These are phyloP conservation scores for Paracanthobrama guichenoti DNA, from an alignment of 2,113 vertebrate genomes.

Conservation along the genomic window DNA sequence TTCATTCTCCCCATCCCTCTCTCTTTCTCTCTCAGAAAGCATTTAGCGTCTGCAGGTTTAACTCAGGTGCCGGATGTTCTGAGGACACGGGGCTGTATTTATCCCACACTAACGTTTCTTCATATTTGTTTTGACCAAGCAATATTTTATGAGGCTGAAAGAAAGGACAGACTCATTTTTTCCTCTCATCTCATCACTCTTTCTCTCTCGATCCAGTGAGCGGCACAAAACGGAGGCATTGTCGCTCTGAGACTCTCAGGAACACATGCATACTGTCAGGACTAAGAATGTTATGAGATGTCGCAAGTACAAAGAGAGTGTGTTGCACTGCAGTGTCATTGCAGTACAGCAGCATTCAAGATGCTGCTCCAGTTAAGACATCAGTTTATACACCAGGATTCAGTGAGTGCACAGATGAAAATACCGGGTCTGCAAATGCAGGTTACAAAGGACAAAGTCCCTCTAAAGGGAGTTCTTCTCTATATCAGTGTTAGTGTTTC, in stretches of 20 bases:
- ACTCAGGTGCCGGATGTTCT: slow-evolving; percentile 1
- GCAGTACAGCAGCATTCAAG: slow-evolving; percentile 67
- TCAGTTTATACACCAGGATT: slow-evolving; percentile 4
- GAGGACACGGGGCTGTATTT: slow-evolving; percentile 32
- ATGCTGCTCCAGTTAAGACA: slow-evolving; percentile 42
- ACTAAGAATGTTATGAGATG: slow-evolving; percentile 32
- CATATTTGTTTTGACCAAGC: slow-evolving; percentile 54
- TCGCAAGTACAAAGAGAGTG: slow-evolving; percentile 53
- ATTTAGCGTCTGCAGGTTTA: not conserved
- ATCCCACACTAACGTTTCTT: slow-evolving; percentile 34
- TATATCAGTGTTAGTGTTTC: too few species aligned
- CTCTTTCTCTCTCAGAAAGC: not conserved
- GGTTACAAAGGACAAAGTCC: too few species aligned
- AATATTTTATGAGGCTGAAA: slow-evolving; percentile 37
- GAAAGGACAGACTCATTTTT: not conserved
- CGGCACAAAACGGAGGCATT: slow-evolving; percentile 16
- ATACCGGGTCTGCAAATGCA: too few species aligned
- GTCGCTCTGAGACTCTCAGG: slow-evolving; percentile 40
- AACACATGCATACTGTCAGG: slow-evolving; percentile 49
- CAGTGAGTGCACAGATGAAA: not conserved
- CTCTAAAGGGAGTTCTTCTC: too few species aligned
- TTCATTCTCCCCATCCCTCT: not conserved
- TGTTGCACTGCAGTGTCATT: slow-evolving; percentile 74
- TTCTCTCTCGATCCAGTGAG: not conserved
- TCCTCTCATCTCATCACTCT: not conserved